Base-by-base conservation (phyloP, 2,888 invertebrate genomes). In the Thecocarcelia acutangulata region DNA sequence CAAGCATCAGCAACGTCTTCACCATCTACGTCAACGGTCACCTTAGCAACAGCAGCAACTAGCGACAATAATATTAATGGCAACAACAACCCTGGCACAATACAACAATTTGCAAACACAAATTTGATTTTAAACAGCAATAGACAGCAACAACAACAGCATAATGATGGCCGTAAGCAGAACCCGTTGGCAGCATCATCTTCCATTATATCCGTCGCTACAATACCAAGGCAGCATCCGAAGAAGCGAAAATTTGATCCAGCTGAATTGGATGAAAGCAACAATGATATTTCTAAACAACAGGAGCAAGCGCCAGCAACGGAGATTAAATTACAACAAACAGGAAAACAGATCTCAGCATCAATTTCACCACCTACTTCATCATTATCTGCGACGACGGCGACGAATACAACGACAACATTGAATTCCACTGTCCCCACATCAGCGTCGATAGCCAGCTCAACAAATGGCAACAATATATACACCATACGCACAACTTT, bases 191-290 rank as follows among this genome's bases (percentile, higher is more conserved):
- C 52, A 19, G 91, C 93, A 97, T 78, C 96, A 96, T 90, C 93
- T 97, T 61, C 84, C 83, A 66, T 85, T 85, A 50, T 84, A 83
- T 56, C 90, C 19, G 13, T 44, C 17, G 17, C 76, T 24, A 46
- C 82, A 33, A 77, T 70, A 74, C 81, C 81, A 84, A 92, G 95
- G 83, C 96, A 96, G 90, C 94, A 98, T 89, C 98, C 98, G 76
- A 98, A 98, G 91, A 98, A 98, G 91, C 93, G 98, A 52, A 91
- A 91, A 87, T 91, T 91, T 83, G 90, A 90, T 87, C 90, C 89
- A 85, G 88, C 90, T 72, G 91, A 91, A 85, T 87, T 91, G 86
- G 91, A 91, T 83, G 63, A 87, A 84, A 63, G 85, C 86, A 75
- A 83, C 6, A 85, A 85, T 5, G 83, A 83, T 5, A 80, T 79